A percentile compares a stretch with the other conserved stretches of the same genome.
These are phyloP conservation scores for Alexandromys fortis DNA, from an alignment of 2,113 vertebrate species.

Conservation along the genomic window DNA sequence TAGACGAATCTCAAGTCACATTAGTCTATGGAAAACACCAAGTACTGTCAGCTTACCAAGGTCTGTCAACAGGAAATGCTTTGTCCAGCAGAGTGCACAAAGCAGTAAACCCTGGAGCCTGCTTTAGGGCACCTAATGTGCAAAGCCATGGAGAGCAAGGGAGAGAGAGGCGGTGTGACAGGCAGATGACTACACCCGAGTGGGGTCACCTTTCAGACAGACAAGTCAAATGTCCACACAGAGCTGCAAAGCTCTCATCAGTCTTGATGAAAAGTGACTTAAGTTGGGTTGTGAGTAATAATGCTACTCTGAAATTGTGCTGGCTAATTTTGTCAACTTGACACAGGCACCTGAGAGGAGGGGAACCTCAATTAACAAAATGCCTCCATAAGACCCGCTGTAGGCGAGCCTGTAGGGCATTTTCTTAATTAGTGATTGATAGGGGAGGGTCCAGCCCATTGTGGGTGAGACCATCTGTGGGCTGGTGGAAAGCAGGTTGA, in stretches of 20 bases:
- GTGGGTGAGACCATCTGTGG: background rate
- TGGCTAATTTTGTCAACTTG: background rate
- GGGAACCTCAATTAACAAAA: background rate
- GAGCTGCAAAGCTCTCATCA: background rate
- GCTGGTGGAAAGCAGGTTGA: background rate
- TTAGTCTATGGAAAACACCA: background rate
- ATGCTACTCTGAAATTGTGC: background rate
- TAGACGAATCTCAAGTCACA: background rate
- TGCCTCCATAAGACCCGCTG: background rate
- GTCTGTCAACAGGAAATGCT: background rate
- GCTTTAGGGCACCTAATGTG: background rate
- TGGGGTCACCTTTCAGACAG: background rate
- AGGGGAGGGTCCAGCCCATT: background rate
- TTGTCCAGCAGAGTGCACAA: background rate
- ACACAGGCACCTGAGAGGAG: background rate
- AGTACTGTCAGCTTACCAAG: background rate
- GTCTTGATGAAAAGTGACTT: background rate
- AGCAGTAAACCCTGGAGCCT: background rate
- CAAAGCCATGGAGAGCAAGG: background rate
- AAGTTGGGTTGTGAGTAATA: background rate
- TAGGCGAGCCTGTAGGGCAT: background rate
- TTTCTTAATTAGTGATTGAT: background rate
- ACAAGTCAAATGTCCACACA: background rate
- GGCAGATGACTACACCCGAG: background rate
- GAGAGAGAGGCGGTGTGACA: background rate